These are phyloP conservation scores for Antechinus stuartii DNA, from an alignment of 2,113 vertebrate species.

Conservation along the genomic window DNA sequence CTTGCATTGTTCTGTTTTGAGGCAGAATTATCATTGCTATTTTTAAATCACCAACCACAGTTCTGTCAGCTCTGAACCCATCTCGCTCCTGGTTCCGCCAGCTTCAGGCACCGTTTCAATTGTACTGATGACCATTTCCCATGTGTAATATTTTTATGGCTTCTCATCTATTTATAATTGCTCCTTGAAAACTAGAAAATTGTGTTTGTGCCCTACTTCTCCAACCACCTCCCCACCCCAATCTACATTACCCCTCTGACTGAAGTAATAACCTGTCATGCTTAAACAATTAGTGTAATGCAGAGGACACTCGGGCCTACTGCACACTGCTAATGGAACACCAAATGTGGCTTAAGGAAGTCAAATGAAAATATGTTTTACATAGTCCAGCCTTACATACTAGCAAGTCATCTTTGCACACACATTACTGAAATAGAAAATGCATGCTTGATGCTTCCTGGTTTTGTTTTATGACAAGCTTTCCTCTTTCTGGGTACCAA, in stretches of 20 bases:
- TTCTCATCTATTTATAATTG: constrained; percentile 81
- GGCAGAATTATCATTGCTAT: constrained; percentile 76
- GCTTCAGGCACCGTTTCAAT: constrained; percentile 58
- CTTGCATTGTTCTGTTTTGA: constrained; percentile 74
- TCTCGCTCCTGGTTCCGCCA: constrained; percentile 61
- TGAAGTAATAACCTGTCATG: constrained; percentile 79
- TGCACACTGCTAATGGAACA: constrained; percentile 69
- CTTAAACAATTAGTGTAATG: constrained; percentile 79
- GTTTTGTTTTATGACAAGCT: neutral
- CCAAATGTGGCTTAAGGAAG: constrained; percentile 70
- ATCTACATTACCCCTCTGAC: constrained; percentile 71
- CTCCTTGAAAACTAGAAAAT: constrained; percentile 80
- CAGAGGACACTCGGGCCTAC: constrained; percentile 76
- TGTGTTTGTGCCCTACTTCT: constrained; percentile 78
- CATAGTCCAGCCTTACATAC: constrained; percentile 30
- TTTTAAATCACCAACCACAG: constrained; percentile 76
- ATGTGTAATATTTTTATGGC: constrained; percentile 74
- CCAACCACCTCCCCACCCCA: neutral
- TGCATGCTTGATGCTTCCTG: neutral
- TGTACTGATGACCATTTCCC: constrained; percentile 70
- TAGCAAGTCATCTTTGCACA: neutral
- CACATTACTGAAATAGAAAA: neutral
- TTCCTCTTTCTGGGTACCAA: neutral
- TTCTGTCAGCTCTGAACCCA: constrained; percentile 69
- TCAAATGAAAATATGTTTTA: constrained; percentile 66